A percentile compares a stretch with the other conserved stretches of the same genome.
Evolutionary conservation across 2,888 invertebrate species (phyloP).

Genomic region (Acanthosoma haemorrhoidale): DNA sequence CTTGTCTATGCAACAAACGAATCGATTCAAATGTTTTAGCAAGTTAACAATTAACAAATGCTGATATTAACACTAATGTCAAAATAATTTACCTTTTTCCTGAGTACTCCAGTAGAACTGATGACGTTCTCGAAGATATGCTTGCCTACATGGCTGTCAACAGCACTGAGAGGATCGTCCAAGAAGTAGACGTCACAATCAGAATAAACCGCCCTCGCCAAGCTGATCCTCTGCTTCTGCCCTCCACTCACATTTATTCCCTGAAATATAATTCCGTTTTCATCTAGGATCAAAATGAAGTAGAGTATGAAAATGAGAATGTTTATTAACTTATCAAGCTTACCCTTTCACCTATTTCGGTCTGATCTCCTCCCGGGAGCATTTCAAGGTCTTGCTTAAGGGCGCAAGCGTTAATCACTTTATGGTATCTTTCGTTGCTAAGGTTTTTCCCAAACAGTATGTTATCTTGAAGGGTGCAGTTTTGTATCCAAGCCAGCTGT

Average conservation of each 20-base stretch:
- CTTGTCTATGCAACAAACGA: slow-evolving; percentile 46
- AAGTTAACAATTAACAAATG: no score
- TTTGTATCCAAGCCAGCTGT: slow-evolving; percentile 98
- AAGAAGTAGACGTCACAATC: slow-evolving; percentile 51
- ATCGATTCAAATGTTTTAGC: not conserved
- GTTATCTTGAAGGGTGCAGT: slow-evolving; percentile 87
- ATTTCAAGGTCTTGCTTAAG: slow-evolving; percentile 87
- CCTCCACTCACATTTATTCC: slow-evolving; percentile 46
- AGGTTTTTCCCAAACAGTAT: slow-evolving; percentile 79
- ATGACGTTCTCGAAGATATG: slow-evolving; percentile 59
- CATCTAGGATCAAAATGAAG: not conserved
- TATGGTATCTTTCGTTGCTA: slow-evolving; percentile 66
- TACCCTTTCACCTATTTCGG: slow-evolving; percentile 93
- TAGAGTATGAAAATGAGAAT: not conserved
- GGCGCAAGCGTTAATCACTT: slow-evolving; percentile 85
- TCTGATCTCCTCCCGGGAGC: slow-evolving; percentile 88
- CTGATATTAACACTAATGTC: not conserved
- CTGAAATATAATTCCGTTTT: not conserved
- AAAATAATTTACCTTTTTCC: slow-evolving; percentile 43
- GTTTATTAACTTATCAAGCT: not conserved
- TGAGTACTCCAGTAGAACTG: slow-evolving; percentile 47
- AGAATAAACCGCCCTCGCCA: slow-evolving; percentile 50
- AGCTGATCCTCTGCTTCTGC: slow-evolving; percentile 49
- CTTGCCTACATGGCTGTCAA: slow-evolving; percentile 60
- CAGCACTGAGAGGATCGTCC: slow-evolving; percentile 60